Base-by-base conservation (phyloP, 2,888 invertebrate species). In the Isotomurus palustris region DNA sequence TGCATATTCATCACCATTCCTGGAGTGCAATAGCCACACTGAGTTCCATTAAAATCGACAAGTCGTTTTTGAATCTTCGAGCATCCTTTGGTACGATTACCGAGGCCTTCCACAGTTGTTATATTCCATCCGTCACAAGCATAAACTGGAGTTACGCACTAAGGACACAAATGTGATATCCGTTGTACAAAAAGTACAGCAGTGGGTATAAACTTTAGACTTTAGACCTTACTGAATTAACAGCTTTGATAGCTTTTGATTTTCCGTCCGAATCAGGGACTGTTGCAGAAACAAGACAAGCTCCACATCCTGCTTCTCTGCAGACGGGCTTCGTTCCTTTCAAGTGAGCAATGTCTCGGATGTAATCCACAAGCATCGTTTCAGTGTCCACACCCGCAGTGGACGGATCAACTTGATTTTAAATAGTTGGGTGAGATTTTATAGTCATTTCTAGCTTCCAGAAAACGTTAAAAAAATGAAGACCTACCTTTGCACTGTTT, bases 321-420 rank as follows among this genome's bases (percentile, higher is more conserved):
- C 86, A 86, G 84, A 85, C 85, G 2, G 76, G 78, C 71, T 86
- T 86, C 0, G 86, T 86, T 1, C 86, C 86, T 3, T 80, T 80
- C 1, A 85, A 74, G 54, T 81, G 78, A 0, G 81, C 81, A 58
- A 80, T 77, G 1, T 81, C 79, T 4, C 86, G 76, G 49, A 86
- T 80, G 70, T 79, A 86, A 35, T 80, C 78, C 67, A 85, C 85
- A 2, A 86, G 22, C 22, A 6, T 44, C 19, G 44, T 21, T 44
- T 44, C 44, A 19, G 24, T 8, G 8, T 75, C 0, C 82, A 79
- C 1, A 82, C 83, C 24, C 5, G 44, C 32, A 10, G 32, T 10
- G 8, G 32, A 32, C 8, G 32, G 14, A 10, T 14, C 32, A 32
- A 10, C 32, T 10, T 10, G 8, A 10, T 10, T 32, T 32, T 14